These are phyloP conservation scores for Sceloporus tristichus DNA, from an alignment of 2,113 vertebrate genomes.

Conservation along the genomic window DNA sequence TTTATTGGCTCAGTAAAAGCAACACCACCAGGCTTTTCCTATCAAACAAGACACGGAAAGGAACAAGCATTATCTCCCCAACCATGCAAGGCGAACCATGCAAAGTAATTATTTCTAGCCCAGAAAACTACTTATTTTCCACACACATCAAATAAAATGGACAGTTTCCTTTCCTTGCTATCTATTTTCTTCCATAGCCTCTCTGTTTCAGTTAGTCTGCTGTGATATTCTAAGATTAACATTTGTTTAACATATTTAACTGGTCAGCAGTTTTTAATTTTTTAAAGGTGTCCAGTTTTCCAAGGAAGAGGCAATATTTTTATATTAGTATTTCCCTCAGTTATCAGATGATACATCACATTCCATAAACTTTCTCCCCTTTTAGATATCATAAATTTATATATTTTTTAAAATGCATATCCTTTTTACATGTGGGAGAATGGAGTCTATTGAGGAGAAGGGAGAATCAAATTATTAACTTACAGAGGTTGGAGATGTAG, in stretches of 20 bases:
- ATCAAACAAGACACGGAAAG: background rate
- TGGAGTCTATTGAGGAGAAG: background rate
- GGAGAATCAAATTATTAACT: background rate
- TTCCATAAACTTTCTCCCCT: constrained; percentile 34
- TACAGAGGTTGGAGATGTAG: background rate
- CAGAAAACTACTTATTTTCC: constrained; percentile 48
- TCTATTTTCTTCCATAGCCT: constrained; percentile 6
- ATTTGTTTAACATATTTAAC: constrained; percentile 28
- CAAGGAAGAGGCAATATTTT: constrained; percentile 54
- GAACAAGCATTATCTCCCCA: background rate
- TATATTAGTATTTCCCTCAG: background rate
- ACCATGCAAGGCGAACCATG: background rate
- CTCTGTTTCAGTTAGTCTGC: constrained; percentile 23
- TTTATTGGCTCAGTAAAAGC: background rate
- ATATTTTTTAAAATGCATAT: constrained; percentile 4
- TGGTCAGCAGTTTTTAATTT: constrained; percentile 34
- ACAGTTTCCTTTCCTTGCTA: constrained; percentile 11
- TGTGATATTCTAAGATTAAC: background rate
- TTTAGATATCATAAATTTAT: background rate
- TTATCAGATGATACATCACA: constrained; percentile 6
- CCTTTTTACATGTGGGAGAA: background rate
- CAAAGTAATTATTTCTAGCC: constrained; percentile 25
- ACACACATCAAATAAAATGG: constrained; percentile 6
- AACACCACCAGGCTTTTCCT: background rate
- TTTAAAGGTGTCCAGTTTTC: background rate